Base-by-base conservation (phyloP, 1,140 invertebrate genomes). In the Vanessa tameamea region DNA sequence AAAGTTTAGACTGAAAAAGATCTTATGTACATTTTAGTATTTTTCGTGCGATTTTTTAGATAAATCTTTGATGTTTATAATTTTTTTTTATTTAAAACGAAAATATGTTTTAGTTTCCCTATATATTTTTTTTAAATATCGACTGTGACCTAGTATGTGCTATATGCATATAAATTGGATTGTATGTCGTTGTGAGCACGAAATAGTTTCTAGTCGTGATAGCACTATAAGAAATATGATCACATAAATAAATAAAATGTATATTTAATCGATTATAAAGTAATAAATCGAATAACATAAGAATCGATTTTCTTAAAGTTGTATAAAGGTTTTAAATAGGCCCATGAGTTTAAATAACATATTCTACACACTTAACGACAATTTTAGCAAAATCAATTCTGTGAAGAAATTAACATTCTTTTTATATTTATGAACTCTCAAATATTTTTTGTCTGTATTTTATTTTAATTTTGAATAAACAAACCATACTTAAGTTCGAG, bases 161-260 rank as follows among this genome's bases (percentile, higher is more conserved):
- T 43, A 61, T 31, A 16, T 26, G 23, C n/a, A 53, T 20, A 57
- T 53, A 63, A 70, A 63, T 15, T 31, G 57, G 47, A 63, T 47
- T 48, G 23, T 50, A 20, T 68, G 53, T 55, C 55, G 67, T 69
- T 64, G 50, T 63, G 72, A 74, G 72, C 72, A 74, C 72, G 72
- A 74, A 69, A 74, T 74, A 74, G 72, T 74, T 74, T 74, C 72
- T 74, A 74, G 72, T 74, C 72, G 72, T 64, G 72, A 57, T 74
- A 74, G 72, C 72, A 74, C 72, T 64, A 51, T 74, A 74, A 63
- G 61, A 64, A 59, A 31, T 61, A 61, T 61, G 23, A 61, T 61
- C 31, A 61, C 23, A 11, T 61, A 23, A 61, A 13, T 57, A 57
- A 57, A 12, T 23, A 12, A n/a, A 57, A 57, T 23, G 20, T 57